Evolutionary conservation across 2,888 invertebrate genomes (phyloP).

Genomic region (Trachelus troglodyta): DNA sequence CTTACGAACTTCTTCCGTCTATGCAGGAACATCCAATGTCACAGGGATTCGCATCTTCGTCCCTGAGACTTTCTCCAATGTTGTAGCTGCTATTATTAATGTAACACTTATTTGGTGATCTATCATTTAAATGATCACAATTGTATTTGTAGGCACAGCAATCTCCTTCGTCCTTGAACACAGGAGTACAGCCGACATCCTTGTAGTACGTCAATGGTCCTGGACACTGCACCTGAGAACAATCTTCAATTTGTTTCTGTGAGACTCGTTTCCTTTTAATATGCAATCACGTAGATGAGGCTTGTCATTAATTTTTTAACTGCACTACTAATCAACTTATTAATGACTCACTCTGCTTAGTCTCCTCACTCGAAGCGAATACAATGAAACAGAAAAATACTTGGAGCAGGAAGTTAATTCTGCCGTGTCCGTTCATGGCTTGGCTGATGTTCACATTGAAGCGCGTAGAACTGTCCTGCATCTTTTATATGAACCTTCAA

Average conservation of each 20-base stretch:
- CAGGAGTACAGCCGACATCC: slow-evolving; percentile 42
- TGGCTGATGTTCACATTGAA: background rate
- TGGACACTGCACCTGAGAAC: slow-evolving; percentile 40
- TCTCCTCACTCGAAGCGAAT: background rate
- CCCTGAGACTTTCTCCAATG: slow-evolving; percentile 38
- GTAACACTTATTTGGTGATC: slow-evolving; percentile 46
- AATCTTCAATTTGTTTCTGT: slow-evolving; percentile 17
- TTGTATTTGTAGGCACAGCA: slow-evolving; percentile 49
- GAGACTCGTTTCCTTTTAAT: background rate
- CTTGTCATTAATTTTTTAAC: background rate
- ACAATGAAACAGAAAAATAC: background rate
- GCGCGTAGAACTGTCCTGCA: background rate
- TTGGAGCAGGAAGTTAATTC: background rate
- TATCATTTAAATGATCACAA: slow-evolving; percentile 42
- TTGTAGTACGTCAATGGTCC: slow-evolving; percentile 49
- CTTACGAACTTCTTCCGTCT: background rate
- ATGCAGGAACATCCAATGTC: slow-evolving; percentile 43
- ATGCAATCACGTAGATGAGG: background rate
- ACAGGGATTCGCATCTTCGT: slow-evolving; percentile 48
- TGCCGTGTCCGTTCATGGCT: background rate
- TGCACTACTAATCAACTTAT: background rate
- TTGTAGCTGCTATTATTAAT: slow-evolving; percentile 42
- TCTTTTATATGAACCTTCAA: slow-evolving; percentile 1
- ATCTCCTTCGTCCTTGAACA: slow-evolving; percentile 39
- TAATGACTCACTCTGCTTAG: background rate